A percentile compares a stretch with the other conserved stretches of the same genome.
Evolutionary conservation across 1,140 invertebrate species (phyloP).

Genomic region (Trichoplusia ni): DNA sequence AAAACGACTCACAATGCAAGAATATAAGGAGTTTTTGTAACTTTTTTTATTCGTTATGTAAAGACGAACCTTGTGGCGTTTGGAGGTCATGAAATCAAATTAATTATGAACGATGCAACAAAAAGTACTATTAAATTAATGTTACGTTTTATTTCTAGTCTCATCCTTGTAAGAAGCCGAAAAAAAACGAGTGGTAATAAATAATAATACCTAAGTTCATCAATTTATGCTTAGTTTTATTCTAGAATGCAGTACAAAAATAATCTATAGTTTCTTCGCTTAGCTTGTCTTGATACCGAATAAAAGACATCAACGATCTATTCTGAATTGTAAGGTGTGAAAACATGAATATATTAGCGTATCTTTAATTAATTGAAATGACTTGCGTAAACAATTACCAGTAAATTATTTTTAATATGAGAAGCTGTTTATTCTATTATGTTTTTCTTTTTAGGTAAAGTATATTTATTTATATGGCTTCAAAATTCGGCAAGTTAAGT

Average conservation of each 20-base stretch:
- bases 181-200: too few species aligned
- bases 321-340: neutral
- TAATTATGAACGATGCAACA: constrained; percentile 25
- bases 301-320: constrained; percentile 60
- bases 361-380: neutral
- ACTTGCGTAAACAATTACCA: neutral
- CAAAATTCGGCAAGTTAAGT: too few species aligned
- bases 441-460: too few species aligned
- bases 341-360: neutral
- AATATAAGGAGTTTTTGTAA: constrained; percentile 18
- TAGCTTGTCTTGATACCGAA: constrained; percentile 17
- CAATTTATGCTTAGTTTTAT: neutral
- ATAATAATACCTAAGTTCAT: neutral
- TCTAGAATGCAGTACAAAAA: neutral
- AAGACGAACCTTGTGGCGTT: constrained; percentile 37
- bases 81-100: constrained; percentile 47
- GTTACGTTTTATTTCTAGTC: neutral
- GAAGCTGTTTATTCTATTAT: too few species aligned
- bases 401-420: too few species aligned
- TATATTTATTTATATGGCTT: too few species aligned
- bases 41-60: constrained; percentile 35
- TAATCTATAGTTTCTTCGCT: neutral
- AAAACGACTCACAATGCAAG: constrained; percentile 29
- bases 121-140: constrained; percentile 31
- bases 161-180: constrained; percentile 14